Evolutionary conservation across 2,797 vertebrate genomes (phyloP).

Genomic region (Macroramphosus scolopax): DNA sequence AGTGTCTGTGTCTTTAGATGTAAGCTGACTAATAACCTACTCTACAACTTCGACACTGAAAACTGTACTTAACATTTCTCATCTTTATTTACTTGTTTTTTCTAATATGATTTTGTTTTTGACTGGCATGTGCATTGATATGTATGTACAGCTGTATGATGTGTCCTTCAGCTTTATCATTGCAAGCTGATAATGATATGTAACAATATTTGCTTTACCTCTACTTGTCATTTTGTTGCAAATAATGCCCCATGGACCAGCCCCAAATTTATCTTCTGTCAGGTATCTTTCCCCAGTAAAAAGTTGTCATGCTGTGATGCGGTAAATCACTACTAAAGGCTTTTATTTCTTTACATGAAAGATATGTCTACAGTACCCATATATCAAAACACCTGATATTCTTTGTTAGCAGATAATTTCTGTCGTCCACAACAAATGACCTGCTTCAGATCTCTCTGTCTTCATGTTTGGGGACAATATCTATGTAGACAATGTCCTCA

Average conservation of each 20-base stretch:
- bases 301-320: constrained; percentile 39
- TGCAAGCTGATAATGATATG: constrained; percentile 52
- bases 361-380: constrained; percentile 43
- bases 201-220: constrained; percentile 63
- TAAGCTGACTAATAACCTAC: constrained; percentile 39
- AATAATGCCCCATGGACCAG: constrained; percentile 36
- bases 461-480: constrained; percentile 77
- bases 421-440: constrained; percentile 58
- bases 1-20: constrained; percentile 42
- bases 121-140: constrained; percentile 62
- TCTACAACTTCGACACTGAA: constrained; percentile 45
- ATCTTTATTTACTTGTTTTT: constrained; percentile 38
- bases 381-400: constrained; percentile 50
- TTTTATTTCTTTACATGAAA: constrained; percentile 48
- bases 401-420: constrained; percentile 39
- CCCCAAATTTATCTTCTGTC: constrained; percentile 40
- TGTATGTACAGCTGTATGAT: constrained; percentile 60
- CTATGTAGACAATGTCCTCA: constrained; percentile 82
- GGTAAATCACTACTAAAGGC: constrained; percentile 46
- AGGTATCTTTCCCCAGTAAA: constrained; percentile 23
- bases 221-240: constrained; percentile 41
- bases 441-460: constrained; percentile 69
- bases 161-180: constrained; percentile 45
- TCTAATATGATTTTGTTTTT: constrained; percentile 56
- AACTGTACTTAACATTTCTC: constrained; percentile 41